Evolutionary conservation across 2,888 invertebrate species (phyloP), one percentile per base, ranked within the genome.

Genomic region (Papilio elwesi): DNA sequence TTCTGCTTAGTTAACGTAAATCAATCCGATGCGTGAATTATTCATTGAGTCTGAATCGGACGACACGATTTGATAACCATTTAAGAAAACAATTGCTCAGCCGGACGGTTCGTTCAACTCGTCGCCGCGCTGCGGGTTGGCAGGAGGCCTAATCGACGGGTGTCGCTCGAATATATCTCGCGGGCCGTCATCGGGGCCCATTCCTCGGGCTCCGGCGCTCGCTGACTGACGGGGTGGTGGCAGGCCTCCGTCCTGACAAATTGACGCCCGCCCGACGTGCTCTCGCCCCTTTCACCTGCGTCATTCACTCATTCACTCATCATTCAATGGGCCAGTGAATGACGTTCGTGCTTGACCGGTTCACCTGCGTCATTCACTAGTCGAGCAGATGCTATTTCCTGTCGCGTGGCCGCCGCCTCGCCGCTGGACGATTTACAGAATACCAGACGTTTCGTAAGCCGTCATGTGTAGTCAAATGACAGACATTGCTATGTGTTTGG

Each of bases 61-160:
- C 84, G 83, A 85, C 82, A 90, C 90, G 87, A 51, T 83, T 82
- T 83, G 83, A 86, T 84, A 82, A 81, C 86, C 87, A 87, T 90
- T 90, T 87, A 89, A 89, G 90, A 92, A 91, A 92, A 92, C 92
- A 91, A 92, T 92, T 91, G 92, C 86, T 86, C 86, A 85, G 83
- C 84, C 83, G 81, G 80, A 78, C 78, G 78, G 84, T 84, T 84
- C 83, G 83, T 86, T 92, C 90, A 90, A 87, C 91, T 84, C 90
- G 87, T 87, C 87, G 91, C 89, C 88, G 90, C 90, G 90, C 88
- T 86, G 87, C 84, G 83, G 87, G 85, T 93, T 93, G 93, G 93
- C 93, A 90, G 83, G 82, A 82, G 85, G 87, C 93, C 93, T 93
- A 93, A 93, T 92, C 92, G 92, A 79, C 87, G 87, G 83, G 85